Conservation (phyloP, 2,888 invertebrate genomes). For the Ichneumon xanthorius region DNA sequence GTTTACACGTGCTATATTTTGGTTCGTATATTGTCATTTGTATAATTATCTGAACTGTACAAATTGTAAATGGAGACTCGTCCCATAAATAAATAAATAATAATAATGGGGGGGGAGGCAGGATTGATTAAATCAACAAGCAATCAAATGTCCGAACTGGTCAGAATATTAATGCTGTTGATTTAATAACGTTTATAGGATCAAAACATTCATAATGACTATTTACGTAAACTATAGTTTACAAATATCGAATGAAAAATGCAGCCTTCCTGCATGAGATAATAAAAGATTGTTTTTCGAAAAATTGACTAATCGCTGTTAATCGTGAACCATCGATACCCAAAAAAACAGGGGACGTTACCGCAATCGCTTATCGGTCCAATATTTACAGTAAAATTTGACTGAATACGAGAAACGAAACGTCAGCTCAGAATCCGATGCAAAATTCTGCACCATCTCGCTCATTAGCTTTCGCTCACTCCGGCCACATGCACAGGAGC, state of each 20-base stretch:
- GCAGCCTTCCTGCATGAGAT: too few species aligned
- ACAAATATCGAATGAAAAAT: too few species aligned
- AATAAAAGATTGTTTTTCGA: too few species aligned
- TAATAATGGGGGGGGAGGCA: too few species aligned
- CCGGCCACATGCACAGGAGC: not conserved
- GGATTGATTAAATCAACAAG: too few species aligned
- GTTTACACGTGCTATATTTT: not conserved
- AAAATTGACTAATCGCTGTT: not conserved
- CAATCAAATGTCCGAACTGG: not conserved
- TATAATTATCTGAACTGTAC: too few species aligned
- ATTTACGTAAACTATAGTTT: too few species aligned
- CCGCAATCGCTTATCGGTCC: not conserved
- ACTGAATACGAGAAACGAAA: not conserved
- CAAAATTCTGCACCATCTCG: not conserved
- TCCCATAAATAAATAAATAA: too few species aligned
- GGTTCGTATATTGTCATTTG: too few species aligned
- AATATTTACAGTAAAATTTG: not conserved
- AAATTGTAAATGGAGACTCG: too few species aligned
- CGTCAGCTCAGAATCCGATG: not conserved
- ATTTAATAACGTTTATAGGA: not conserved
- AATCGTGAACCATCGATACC: not conserved
- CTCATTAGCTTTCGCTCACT: slow-evolving; percentile 9
- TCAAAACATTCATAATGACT: not conserved
- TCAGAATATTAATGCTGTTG: not conserved
- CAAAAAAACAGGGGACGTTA: not conserved